Evolutionary conservation across 2,888 invertebrate species (phyloP).

Genomic region (Dendrolimus houi): DNA sequence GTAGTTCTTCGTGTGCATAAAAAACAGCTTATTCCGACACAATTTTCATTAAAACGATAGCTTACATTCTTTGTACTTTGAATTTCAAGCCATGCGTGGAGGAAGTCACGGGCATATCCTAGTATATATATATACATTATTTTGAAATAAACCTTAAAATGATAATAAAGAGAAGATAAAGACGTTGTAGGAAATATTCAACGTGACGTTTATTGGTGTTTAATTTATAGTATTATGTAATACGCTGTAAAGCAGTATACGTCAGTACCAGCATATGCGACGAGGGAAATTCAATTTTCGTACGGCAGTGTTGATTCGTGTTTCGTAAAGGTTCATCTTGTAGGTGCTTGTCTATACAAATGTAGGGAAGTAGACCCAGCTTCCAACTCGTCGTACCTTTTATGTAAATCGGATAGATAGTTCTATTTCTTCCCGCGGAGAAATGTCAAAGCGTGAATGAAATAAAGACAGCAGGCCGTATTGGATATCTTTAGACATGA

Average conservation of each 20-base stretch:
- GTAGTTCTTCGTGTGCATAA: too few species aligned
- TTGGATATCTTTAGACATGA: background rate
- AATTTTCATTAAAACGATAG: too few species aligned
- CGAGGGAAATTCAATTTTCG: conserved; percentile 10
- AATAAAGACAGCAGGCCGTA: conserved; percentile 1
- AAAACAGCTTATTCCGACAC: too few species aligned
- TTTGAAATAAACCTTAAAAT: too few species aligned
- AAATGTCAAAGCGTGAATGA: conserved; percentile 12
- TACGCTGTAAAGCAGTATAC: conserved; percentile 9
- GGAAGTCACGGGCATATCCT: too few species aligned
- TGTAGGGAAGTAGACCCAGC: background rate
- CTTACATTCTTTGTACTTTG: too few species aligned
- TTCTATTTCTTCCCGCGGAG: conserved; percentile 21
- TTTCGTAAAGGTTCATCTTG: background rate
- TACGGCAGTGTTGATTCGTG: conserved; percentile 12
- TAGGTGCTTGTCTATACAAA: background rate
- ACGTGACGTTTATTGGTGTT: conserved; percentile 1
- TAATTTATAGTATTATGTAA: conserved; percentile 8
- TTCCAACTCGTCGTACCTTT: conserved; percentile 22
- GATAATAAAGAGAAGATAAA: background rate
- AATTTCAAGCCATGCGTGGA: too few species aligned
- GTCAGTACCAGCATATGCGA: background rate
- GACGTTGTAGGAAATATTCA: conserved; percentile 2
- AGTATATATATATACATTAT: too few species aligned
- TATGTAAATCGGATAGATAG: conserved; percentile 42